A percentile compares a stretch with the other conserved stretches of the same genome.
phyloP scores from a whole-genome alignment of 2,797 vertebrate genomes.

The Urosaurus nigricauda region DNA sequence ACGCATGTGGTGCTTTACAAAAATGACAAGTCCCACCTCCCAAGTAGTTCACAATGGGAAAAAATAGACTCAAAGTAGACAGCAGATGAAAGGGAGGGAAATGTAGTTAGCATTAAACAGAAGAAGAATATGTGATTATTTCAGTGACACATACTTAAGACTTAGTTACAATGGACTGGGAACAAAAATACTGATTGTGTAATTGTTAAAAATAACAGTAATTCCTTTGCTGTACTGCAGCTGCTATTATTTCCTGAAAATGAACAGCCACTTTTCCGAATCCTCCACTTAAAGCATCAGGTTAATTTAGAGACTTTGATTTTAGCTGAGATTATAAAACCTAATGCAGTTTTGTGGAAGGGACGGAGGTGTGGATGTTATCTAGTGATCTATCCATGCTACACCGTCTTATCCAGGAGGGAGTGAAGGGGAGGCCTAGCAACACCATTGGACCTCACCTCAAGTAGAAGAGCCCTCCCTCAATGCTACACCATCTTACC shows the following conservation, averaged over 20 bases:
- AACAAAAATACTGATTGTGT: slow-evolving; percentile 46
- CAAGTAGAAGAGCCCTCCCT: too few relatives aligned
- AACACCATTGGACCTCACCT: too few relatives aligned
- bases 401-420: too few relatives aligned
- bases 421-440: too few relatives aligned
- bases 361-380: background rate
- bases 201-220: slow-evolving; percentile 47
- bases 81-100: background rate
- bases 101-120: background rate
- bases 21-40: too few relatives aligned
- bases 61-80: background rate
- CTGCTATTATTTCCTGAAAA: slow-evolving; percentile 41
- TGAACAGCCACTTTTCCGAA: slow-evolving; percentile 41
- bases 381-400: too few relatives aligned
- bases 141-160: background rate
- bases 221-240: slow-evolving; percentile 39
- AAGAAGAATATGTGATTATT: background rate
- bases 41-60: background rate
- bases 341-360: slow-evolving; percentile 15
- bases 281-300: slow-evolving; percentile 43
- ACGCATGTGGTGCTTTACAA: too few relatives aligned
- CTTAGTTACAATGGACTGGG: background rate
- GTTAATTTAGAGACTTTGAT: slow-evolving; percentile 51
- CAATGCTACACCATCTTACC: too few relatives aligned
- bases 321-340: slow-evolving; percentile 52